Evolutionary conservation across 1,140 invertebrate genomes (phyloP).

Genomic region (Nasonia longicornis): DNA sequence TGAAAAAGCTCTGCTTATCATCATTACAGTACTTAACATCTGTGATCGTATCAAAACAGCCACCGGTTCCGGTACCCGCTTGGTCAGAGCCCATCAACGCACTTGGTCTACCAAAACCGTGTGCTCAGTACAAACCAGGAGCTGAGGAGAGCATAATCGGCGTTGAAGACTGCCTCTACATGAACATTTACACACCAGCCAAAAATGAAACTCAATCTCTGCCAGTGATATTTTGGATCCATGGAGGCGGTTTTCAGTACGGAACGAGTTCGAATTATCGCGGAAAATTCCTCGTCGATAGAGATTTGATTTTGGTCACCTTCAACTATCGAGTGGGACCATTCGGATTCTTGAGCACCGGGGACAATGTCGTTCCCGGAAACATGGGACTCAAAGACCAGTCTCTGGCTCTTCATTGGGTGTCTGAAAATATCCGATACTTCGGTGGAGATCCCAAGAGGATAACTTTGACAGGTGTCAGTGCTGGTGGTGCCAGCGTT

Average conservation of each 20-base stretch:
- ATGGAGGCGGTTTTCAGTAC: conserved; percentile 53
- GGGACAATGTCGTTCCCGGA: conserved; percentile 69
- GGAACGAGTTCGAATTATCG: conserved; percentile 65
- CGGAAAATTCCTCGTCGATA: conserved; percentile 74
- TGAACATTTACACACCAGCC: conserved; percentile 73
- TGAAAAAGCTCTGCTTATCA: no score
- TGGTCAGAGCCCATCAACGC: conserved; percentile 65
- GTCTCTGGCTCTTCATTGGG: conserved; percentile 72
- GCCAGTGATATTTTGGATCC: conserved; percentile 61
- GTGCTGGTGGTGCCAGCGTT: conserved; percentile 70
- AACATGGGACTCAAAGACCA: conserved; percentile 76
- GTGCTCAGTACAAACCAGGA: conserved; percentile 59
- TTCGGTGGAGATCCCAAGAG: conserved; percentile 70
- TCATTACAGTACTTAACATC: no score
- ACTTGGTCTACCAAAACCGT: conserved; percentile 57
- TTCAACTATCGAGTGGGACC: conserved; percentile 75
- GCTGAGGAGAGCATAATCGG: conserved; percentile 53
- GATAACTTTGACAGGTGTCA: conserved; percentile 69
- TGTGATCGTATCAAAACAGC: conserved; percentile 45
- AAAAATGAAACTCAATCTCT: conserved; percentile 30
- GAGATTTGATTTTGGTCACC: conserved; percentile 74
- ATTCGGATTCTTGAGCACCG: conserved; percentile 72
- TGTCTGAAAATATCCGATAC: conserved; percentile 70
- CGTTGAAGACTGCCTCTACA: conserved; percentile 72
- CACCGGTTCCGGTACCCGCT: conserved; percentile 58